Conservation (phyloP, 2,797 vertebrate genomes). For the Darevskia mixta region DNA sequence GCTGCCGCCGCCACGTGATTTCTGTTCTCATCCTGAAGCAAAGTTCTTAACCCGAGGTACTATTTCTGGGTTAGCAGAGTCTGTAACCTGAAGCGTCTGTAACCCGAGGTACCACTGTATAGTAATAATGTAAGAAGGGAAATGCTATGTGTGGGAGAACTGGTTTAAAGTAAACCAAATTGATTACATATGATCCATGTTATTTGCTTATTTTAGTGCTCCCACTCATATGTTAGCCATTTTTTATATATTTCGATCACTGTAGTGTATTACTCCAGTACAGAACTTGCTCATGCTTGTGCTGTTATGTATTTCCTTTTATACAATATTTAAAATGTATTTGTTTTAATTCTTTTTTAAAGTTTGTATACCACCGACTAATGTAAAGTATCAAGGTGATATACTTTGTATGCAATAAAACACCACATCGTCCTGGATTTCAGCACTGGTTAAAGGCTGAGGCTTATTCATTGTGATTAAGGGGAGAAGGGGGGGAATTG, state of each 20-base stretch:
- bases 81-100: too few species aligned
- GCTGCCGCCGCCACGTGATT: too few species aligned
- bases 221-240: not conserved
- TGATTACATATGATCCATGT: not conserved
- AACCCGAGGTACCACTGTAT: too few species aligned
- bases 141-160: not conserved
- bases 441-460: not conserved
- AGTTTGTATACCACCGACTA: too few species aligned
- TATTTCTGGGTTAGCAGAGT: too few species aligned
- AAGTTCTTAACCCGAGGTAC: too few species aligned
- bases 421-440: too few species aligned
- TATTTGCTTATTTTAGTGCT: not conserved
- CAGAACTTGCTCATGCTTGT: not conserved
- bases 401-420: too few species aligned
- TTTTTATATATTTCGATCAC: not conserved
- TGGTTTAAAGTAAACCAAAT: conserved; percentile 1
- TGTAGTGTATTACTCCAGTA: not conserved
- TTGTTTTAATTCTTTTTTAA: too few species aligned
- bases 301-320: not conserved
- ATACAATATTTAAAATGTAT: too few species aligned
- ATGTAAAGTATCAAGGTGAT: too few species aligned
- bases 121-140: not conserved
- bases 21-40: too few species aligned
- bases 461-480: not conserved
- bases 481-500: not conserved